Evolutionary conservation across 2,888 invertebrate species (phyloP).

Genomic region (Cataglyphis altisquamis): DNA sequence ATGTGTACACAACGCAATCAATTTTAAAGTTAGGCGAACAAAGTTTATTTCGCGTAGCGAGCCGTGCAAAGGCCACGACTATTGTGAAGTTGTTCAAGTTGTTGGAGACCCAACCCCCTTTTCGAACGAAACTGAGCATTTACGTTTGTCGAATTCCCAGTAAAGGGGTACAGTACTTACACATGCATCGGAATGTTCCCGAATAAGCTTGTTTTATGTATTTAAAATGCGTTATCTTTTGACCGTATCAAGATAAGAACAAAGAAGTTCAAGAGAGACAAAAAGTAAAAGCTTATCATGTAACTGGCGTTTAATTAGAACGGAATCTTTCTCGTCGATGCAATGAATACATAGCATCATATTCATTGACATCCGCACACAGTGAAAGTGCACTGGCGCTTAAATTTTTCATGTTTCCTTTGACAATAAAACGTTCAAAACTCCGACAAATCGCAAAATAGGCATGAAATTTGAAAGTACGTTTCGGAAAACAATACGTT

Average conservation of each 20-base stretch:
- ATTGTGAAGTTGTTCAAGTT: slow-evolving; percentile 81
- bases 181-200: slow-evolving; percentile 47
- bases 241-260: slow-evolving; percentile 20
- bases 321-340: background rate
- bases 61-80: slow-evolving; percentile 70
- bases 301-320: slow-evolving; percentile 8
- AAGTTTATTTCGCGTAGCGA: slow-evolving; percentile 78
- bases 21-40: slow-evolving; percentile 81
- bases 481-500: slow-evolving; percentile 14
- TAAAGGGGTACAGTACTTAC: slow-evolving; percentile 60
- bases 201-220: slow-evolving; percentile 31
- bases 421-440: slow-evolving; percentile 13
- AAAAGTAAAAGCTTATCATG: slow-evolving; percentile 1
- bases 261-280: background rate
- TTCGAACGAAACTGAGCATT: slow-evolving; percentile 63
- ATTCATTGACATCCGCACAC: background rate
- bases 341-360: background rate
- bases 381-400: background rate
- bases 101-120: slow-evolving; percentile 56
- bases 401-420: slow-evolving; percentile 15
- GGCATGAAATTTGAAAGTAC: background rate
- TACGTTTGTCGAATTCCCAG: slow-evolving; percentile 53
- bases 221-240: slow-evolving; percentile 16
- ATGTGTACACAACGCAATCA: slow-evolving; percentile 72
- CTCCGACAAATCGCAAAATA: slow-evolving; percentile 3